Conservation (phyloP, 64 coral and sea anemone genomes). For the Trachythela sp. region DNA sequence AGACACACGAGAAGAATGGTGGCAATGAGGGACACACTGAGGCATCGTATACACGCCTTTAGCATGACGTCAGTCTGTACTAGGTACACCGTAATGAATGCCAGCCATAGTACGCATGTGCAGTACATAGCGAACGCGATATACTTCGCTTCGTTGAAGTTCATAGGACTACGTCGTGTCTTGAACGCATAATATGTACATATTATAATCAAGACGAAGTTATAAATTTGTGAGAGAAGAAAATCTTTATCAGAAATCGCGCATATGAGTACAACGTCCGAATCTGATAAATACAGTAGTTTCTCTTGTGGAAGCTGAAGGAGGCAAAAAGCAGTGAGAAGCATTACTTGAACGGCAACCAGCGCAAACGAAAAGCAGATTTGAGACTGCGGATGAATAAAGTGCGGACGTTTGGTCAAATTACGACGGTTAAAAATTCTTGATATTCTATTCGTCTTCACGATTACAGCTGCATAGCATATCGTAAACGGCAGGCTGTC, state of each 20-base stretch:
- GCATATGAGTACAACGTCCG: background rate
- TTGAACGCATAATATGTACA: conserved; percentile 20
- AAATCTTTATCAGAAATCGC: conserved; percentile 11
- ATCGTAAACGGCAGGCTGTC: conserved; percentile 3
- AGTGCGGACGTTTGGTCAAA: background rate
- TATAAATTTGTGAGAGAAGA: conserved; percentile 1
- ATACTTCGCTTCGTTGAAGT: conserved; percentile 22
- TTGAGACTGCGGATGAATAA: conserved; percentile 10
- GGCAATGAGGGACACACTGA: conserved; percentile 3
- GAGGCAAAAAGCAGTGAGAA: conserved; percentile 5
- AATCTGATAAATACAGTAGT: background rate
- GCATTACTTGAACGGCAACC: conserved; percentile 10
- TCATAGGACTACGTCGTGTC: conserved; percentile 5
- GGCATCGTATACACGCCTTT: conserved; percentile 12
- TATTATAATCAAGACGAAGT: conserved; percentile 28
- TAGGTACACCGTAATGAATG: background rate
- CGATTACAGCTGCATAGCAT: background rate
- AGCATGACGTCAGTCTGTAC: conserved; percentile 19
- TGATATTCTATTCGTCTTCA: background rate
- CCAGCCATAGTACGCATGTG: conserved; percentile 19
- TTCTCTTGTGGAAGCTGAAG: background rate
- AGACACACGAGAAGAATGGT: conserved; percentile 15
- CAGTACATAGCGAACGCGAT: conserved; percentile 17
- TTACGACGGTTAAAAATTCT: conserved; percentile 13
- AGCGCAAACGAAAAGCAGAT: background rate